Evolutionary conservation across 2,888 invertebrate species (phyloP), one percentile per base, ranked within the genome.

Genomic region (Sycophila texana): DNA sequence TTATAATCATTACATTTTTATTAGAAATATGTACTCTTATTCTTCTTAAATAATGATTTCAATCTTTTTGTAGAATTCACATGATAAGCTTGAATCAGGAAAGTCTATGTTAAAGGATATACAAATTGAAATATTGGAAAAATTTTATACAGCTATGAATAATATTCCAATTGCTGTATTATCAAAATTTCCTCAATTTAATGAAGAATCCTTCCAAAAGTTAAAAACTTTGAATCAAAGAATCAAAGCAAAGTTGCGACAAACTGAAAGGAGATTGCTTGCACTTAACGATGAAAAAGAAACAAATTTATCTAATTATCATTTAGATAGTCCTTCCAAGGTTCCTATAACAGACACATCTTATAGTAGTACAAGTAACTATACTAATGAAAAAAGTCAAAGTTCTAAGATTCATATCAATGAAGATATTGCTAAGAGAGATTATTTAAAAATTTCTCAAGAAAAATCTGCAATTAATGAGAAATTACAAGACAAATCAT

Each of bases 81-180:
- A 84, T 70, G 80, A 86, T 39, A 83, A 86, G 53, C 77, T 89
- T n/a, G 78, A 85, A 61, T 81, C 85, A 13, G 84, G 84, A 57
- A 84, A 82, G n/a, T 75, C 81, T 14, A 63, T 83, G 55, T 88
- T 91, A 76, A 93, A 92, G 87, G 89, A 90, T 71, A 91, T 93
- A 80, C 93, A 94, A 83, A 91, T 92, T 81, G 92, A 94, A 84
- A 86, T 95, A 53, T 88, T 94, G 85, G 94, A 95, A 84, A 94
- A 93, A 89, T 93, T 93, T 84, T 92, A 92, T 81, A 90, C 90
- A 39, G 93, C 94, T 0, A 92, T 95, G 81, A 93, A 93, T 83
- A 92, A 92, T 89, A 93, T 95, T 83, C 95, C 95, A 0, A 89
- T 92, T n/a, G 91, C 92, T 82, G 92, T 94, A 57, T 92, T 94